Evolutionary conservation across 2,113 vertebrate species (phyloP).

Genomic region (Daubentonia madagascariensis): DNA sequence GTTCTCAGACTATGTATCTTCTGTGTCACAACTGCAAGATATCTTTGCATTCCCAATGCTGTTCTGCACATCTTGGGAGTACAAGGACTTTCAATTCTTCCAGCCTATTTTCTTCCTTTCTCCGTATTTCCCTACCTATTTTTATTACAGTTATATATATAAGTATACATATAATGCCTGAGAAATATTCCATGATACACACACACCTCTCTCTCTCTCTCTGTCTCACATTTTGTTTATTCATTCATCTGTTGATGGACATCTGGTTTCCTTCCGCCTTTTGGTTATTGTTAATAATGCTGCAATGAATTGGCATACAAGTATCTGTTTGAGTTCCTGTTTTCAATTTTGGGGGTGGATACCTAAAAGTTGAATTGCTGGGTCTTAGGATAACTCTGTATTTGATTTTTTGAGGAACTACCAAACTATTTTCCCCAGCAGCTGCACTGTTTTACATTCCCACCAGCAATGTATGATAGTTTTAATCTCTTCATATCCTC

Average conservation of each 20-base stretch:
- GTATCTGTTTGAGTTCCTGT: not conserved
- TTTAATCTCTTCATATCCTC: not conserved
- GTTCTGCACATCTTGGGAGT: not conserved
- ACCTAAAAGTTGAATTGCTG: not conserved
- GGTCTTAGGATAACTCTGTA: not conserved
- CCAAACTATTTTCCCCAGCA: not conserved
- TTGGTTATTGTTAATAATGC: not conserved
- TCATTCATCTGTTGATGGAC: not conserved
- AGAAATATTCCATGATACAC: not conserved
- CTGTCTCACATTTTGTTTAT: not conserved
- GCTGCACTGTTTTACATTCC: not conserved
- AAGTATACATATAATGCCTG: not conserved
- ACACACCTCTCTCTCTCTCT: too few species aligned
- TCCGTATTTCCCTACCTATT: not conserved
- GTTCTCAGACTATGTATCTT: not conserved
- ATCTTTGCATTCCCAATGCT: not conserved
- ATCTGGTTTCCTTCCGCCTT: not conserved
- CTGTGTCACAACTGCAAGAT: not conserved
- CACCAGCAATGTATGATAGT: not conserved
- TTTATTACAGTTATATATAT: not conserved
- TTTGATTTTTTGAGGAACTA: not conserved
- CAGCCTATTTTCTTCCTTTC: not conserved
- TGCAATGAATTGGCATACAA: not conserved
- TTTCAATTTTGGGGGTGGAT: not conserved
- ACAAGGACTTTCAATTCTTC: not conserved